Conservation (phyloP, 2,797 vertebrate species). For the Scolopax rusticola region DNA sequence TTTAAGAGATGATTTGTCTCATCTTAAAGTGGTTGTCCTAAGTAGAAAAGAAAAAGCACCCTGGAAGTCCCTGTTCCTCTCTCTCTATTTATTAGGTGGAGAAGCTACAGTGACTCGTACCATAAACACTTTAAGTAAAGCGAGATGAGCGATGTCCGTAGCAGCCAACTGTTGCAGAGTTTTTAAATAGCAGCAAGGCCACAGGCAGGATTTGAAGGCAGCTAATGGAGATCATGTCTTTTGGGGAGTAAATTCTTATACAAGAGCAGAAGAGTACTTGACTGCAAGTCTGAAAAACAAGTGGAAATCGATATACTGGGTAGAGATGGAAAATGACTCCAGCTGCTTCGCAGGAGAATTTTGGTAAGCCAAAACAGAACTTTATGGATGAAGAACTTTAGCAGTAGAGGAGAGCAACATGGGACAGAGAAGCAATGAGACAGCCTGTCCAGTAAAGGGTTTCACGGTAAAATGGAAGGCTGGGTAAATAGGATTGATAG, state of each 20-base stretch:
- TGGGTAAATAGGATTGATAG: neutral
- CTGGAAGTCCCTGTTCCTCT: neutral
- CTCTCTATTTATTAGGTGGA: neutral
- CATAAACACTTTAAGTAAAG: constrained; percentile 30
- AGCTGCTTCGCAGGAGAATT: neutral
- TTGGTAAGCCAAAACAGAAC: neutral
- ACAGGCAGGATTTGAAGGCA: constrained; percentile 11
- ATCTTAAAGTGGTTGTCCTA: neutral
- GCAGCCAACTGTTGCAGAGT: constrained; percentile 16
- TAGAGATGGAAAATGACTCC: neutral
- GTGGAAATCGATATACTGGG: neutral
- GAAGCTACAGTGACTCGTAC: neutral
- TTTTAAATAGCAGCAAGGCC: constrained; percentile 26
- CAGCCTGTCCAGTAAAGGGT: neutral
- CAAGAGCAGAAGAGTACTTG: neutral
- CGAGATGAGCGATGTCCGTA: constrained; percentile 8
- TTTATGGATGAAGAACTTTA: neutral
- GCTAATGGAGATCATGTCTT: constrained; percentile 21
- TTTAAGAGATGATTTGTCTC: neutral
- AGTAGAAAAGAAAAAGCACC: neutral
- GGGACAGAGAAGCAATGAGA: neutral
- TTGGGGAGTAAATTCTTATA: neutral
- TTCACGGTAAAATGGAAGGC: neutral
- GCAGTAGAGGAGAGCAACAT: neutral
- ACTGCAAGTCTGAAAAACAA: neutral